A percentile compares a stretch with the other conserved stretches of the same genome.
Evolutionary conservation across 2,888 invertebrate species (phyloP).

Genomic region (Lasioglossum lativentre): DNA sequence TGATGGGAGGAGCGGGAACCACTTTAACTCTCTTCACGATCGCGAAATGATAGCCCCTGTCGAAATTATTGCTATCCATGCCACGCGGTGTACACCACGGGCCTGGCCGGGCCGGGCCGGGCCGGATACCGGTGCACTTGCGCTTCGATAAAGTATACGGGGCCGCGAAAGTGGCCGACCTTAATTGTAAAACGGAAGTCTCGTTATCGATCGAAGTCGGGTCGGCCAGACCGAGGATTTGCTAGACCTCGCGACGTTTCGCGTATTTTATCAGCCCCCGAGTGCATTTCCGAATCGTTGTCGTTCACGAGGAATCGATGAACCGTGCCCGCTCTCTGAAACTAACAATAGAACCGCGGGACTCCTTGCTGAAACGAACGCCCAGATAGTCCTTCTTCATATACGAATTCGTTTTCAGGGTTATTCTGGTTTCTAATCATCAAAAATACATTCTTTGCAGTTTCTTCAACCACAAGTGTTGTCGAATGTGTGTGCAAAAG

Average conservation of each 20-base stretch:
- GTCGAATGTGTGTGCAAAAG: too few relatives aligned
- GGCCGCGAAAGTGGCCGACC: conserved; percentile 66
- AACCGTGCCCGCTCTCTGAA: background rate
- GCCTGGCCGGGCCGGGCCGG: conserved; percentile 16
- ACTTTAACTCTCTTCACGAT: conserved; percentile 60
- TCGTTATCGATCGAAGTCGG: conserved; percentile 69
- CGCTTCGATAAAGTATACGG: conserved; percentile 71
- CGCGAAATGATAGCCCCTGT: conserved; percentile 68
- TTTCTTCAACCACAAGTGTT: too few relatives aligned
- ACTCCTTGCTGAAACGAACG: background rate
- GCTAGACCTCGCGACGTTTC: conserved; percentile 29
- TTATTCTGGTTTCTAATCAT: too few relatives aligned
- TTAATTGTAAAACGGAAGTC: conserved; percentile 79
- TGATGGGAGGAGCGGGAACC: conserved; percentile 45
- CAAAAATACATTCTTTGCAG: too few relatives aligned
- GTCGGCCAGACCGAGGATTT: conserved; percentile 48
- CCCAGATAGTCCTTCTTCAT: background rate
- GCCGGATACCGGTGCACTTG: conserved; percentile 61
- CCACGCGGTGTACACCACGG: conserved; percentile 50
- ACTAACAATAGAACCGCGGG: background rate
- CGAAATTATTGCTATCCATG: conserved; percentile 71
- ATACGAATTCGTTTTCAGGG: too few relatives aligned
- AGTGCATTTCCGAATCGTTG: conserved; percentile 7
- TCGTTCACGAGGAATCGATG: conserved; percentile 6
- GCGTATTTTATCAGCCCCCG: conserved; percentile 19